phyloP scores from a whole-genome alignment of 2,888 invertebrate genomes.

The Galeruca laticollis region DNA sequence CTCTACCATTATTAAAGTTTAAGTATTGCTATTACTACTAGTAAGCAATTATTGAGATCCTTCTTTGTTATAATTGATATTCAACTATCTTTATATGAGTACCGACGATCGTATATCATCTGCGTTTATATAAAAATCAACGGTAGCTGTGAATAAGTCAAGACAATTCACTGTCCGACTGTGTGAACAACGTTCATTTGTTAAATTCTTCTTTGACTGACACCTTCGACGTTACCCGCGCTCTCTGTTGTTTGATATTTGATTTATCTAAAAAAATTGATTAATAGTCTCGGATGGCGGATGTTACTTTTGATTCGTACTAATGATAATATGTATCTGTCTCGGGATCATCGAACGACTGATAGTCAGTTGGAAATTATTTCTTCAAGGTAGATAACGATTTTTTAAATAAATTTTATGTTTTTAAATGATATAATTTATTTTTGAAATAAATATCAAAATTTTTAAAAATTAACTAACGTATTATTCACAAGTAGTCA shows the following conservation, averaged over 20 bases:
- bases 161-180: conserved; percentile 51
- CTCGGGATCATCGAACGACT: background rate
- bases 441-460: too few species aligned
- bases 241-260: conserved; percentile 32
- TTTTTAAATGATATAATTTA: too few species aligned
- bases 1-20: too few species aligned
- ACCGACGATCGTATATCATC: conserved; percentile 49
- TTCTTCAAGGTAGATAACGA: too few species aligned
- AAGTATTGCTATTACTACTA: too few species aligned
- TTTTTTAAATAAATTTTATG: too few species aligned
- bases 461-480: too few species aligned
- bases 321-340: conserved; percentile 3
- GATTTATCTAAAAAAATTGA: conserved; percentile 24
- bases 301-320: background rate
- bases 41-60: too few species aligned
- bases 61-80: conserved; percentile 38
- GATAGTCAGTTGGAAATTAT: background rate
- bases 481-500: too few species aligned
- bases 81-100: conserved; percentile 22
- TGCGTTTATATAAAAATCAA: conserved; percentile 52
- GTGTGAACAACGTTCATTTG: conserved; percentile 46
- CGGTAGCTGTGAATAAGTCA: conserved; percentile 51
- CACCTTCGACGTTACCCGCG: conserved; percentile 56
- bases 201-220: conserved; percentile 56
- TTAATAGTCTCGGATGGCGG: background rate